Evolutionary conservation across 2,888 invertebrate genomes (phyloP).

Genomic region (Caenorhabditis sp.): DNA sequence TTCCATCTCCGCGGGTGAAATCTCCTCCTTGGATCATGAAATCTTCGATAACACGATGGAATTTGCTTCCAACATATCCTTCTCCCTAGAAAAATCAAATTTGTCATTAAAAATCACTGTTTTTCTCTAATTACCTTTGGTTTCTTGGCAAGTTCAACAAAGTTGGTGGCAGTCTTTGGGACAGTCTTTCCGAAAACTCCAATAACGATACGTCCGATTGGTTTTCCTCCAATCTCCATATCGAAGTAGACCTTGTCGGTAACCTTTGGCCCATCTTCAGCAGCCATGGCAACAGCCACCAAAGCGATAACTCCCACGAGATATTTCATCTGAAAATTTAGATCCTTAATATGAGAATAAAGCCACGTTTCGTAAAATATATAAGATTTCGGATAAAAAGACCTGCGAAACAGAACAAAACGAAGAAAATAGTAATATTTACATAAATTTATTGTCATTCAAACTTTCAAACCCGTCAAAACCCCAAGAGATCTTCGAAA

Average conservation of each 20-base stretch:
- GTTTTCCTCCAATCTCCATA: constrained; percentile 80
- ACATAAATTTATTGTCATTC: too few relatives aligned
- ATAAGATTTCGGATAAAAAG: too few relatives aligned
- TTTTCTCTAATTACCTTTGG: constrained; percentile 46
- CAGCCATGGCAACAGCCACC: constrained; percentile 10
- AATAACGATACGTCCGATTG: constrained; percentile 82
- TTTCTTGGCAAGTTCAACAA: constrained; percentile 80
- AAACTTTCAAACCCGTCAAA: too few relatives aligned
- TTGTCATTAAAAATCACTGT: neutral
- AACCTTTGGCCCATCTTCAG: constrained; percentile 65
- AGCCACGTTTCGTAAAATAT: too few relatives aligned
- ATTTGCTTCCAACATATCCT: constrained; percentile 80
- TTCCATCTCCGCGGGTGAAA: constrained; percentile 71
- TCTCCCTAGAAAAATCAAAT: constrained; percentile 37
- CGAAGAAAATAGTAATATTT: neutral
- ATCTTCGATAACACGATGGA: constrained; percentile 85
- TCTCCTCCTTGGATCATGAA: constrained; percentile 85
- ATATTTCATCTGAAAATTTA: constrained; percentile 5
- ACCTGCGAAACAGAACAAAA: neutral
- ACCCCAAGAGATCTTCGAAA: neutral
- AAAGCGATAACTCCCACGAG: neutral
- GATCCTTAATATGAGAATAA: too few relatives aligned
- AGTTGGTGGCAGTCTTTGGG: constrained; percentile 87
- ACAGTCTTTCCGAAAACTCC: constrained; percentile 88
- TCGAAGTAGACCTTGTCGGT: constrained; percentile 78